Evolutionary conservation across 92 coral and sea anemone genomes (phyloP).

Genomic region (Heteractis magnifica): DNA sequence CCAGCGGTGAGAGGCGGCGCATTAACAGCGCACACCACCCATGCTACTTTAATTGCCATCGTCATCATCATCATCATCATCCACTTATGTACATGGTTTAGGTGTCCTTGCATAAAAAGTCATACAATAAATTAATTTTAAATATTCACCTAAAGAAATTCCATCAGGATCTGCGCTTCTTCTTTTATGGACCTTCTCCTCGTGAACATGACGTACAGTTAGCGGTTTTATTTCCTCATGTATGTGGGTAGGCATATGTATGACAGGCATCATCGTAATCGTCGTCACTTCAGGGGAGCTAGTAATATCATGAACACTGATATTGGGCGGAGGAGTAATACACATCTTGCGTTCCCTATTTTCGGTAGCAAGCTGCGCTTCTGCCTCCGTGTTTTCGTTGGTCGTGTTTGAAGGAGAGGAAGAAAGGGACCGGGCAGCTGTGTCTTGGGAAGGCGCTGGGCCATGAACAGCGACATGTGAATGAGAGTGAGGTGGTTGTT

Average conservation of each 20-base stretch:
- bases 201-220: conserved; percentile 44
- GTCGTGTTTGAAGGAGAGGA: conserved; percentile 35
- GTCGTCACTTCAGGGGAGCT: conserved; percentile 50
- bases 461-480: conserved; percentile 5
- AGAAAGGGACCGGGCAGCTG: conserved; percentile 42
- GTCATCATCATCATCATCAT: background rate
- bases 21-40: no score
- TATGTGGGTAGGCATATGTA: conserved; percentile 32
- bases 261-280: conserved; percentile 46
- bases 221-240: conserved; percentile 55
- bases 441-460: conserved; percentile 51
- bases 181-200: conserved; percentile 69
- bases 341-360: conserved; percentile 43
- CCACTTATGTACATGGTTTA: background rate
- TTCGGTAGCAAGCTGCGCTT: conserved; percentile 35
- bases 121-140: no score
- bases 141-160: conserved; percentile 67
- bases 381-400: conserved; percentile 34
- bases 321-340: conserved; percentile 76
- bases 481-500: conserved; percentile 41
- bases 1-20: no score
- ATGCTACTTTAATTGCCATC: background rate
- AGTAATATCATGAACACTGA: conserved; percentile 67
- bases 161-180: conserved; percentile 84
- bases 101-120: background rate